phyloP scores from a whole-genome alignment of 2,113 vertebrate species.

The Motacilla tschutschensis region DNA sequence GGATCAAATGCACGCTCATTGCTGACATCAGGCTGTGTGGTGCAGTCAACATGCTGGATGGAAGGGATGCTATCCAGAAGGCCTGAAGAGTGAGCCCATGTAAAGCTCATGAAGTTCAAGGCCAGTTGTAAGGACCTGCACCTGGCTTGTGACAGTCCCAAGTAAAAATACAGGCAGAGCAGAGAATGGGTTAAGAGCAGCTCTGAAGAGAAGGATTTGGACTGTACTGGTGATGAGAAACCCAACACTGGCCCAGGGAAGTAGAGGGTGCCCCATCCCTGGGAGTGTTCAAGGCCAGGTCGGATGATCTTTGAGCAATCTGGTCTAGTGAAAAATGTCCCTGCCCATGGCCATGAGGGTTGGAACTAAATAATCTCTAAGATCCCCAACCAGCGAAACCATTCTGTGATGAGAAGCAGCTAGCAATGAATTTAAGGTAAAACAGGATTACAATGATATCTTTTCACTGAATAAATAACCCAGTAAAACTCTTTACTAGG shows the following conservation, averaged over 20 bases:
- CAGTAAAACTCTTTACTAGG: neutral
- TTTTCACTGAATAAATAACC: neutral
- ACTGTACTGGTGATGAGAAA: neutral
- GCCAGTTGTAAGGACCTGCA: neutral
- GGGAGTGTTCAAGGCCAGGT: neutral
- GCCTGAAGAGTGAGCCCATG: neutral
- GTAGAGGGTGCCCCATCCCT: neutral
- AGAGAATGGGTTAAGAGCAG: neutral
- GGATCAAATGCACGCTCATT: rapidly evolving
- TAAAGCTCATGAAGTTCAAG: neutral
- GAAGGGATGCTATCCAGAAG: neutral
- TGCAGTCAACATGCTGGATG: rapidly evolving
- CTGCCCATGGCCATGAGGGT: neutral
- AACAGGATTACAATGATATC: neutral
- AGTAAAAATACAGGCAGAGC: neutral
- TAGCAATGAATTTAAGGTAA: neutral
- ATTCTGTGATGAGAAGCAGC: neutral
- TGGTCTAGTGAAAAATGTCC: neutral
- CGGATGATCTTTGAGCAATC: neutral
- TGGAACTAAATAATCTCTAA: neutral
- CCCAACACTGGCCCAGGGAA: neutral
- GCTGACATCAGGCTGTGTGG: neutral
- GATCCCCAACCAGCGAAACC: neutral
- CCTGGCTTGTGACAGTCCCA: neutral
- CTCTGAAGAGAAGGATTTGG: neutral